phyloP scores from a whole-genome alignment of 1,140 invertebrate genomes.

The Drosophila obscura region DNA sequence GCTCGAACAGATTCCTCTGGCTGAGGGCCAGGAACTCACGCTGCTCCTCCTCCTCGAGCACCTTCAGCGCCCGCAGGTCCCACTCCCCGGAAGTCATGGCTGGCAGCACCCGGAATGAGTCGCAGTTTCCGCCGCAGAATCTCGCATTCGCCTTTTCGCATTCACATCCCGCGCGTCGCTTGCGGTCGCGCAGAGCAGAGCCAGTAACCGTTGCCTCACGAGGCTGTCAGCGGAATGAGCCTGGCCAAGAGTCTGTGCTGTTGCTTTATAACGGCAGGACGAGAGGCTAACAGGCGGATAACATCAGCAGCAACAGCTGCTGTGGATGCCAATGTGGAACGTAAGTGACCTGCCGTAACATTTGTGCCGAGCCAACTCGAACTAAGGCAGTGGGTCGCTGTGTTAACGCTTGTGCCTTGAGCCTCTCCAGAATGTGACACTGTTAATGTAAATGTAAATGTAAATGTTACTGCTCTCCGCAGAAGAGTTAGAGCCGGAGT shows the following conservation, averaged over 20 bases:
- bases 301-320: slow-evolving; percentile 35
- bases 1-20: slow-evolving; percentile 68
- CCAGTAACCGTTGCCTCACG: slow-evolving; percentile 54
- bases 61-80: slow-evolving; percentile 80
- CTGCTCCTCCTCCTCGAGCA: slow-evolving; percentile 81
- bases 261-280: slow-evolving; percentile 63
- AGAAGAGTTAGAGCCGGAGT: no score
- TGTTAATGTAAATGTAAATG: background rate
- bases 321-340: slow-evolving; percentile 50
- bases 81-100: slow-evolving; percentile 81
- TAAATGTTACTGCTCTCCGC: slow-evolving; percentile 4
- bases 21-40: slow-evolving; percentile 76
- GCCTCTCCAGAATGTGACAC: no score
- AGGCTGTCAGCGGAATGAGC: slow-evolving; percentile 65
- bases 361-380: slow-evolving; percentile 20
- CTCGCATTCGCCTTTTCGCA: no score
- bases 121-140: no score
- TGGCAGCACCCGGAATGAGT: slow-evolving; percentile 6
- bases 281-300: slow-evolving; percentile 34
- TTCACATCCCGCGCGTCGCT: no score
- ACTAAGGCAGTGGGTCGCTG: slow-evolving; percentile 64
- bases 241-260: slow-evolving; percentile 25
- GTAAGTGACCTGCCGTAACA: slow-evolving; percentile 74
- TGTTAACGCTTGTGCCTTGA: slow-evolving; percentile 37
- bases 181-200: no score